Conservation (phyloP, 2,113 vertebrate species). For the Tychaedon coryphoeus region DNA sequence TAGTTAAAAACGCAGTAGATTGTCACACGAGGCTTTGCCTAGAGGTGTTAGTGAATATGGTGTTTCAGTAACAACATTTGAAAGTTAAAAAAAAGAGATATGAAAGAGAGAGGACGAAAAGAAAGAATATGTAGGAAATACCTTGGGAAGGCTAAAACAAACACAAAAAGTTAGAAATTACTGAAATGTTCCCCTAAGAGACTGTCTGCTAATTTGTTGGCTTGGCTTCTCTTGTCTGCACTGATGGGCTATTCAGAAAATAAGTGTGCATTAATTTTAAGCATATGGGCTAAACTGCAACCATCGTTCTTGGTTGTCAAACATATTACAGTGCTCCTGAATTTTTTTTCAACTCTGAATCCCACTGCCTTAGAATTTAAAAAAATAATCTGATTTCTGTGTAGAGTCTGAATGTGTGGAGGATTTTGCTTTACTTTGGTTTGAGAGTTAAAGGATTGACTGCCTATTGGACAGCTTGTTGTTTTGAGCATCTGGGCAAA, state of each 20-base stretch:
- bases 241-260: background rate
- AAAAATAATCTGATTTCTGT: background rate
- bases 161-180: background rate
- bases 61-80: background rate
- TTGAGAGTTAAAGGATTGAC: background rate
- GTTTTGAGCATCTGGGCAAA: background rate
- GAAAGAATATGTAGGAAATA: background rate
- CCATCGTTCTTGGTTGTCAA: background rate
- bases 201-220: background rate
- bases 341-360: background rate
- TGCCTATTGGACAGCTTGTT: background rate
- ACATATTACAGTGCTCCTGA: background rate
- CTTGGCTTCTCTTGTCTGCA: background rate
- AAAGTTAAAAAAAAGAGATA: background rate
- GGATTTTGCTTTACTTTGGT: background rate
- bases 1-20: background rate
- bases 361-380: background rate
- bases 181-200: background rate
- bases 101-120: background rate
- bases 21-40: background rate
- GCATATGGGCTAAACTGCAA: background rate
- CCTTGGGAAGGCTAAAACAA: background rate
- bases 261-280: background rate
- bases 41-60: background rate
- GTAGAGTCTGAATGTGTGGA: rapidly evolving